A percentile compares a stretch with the other conserved stretches of the same genome.
Conservation (phyloP, 2,113 vertebrate genomes). For the Jacana jacana region DNA sequence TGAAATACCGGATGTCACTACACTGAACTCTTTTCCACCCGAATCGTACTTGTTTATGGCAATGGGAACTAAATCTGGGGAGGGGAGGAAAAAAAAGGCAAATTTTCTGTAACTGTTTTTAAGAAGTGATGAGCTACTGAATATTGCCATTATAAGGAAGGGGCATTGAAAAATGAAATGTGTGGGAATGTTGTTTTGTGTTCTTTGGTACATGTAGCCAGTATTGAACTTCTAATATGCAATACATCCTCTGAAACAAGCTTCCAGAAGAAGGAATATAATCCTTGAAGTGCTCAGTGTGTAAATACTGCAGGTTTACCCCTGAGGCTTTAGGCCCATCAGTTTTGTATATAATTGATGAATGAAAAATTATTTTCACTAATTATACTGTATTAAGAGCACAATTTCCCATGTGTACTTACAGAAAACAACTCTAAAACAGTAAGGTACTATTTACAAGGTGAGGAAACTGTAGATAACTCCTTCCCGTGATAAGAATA, state of each 20-base stretch:
- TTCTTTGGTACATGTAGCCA: constrained; percentile 47
- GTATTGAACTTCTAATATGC: constrained; percentile 45
- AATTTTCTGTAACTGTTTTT: constrained; percentile 49
- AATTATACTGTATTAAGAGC: background rate
- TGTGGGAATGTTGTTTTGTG: background rate
- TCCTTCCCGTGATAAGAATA: background rate
- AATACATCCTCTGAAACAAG: constrained; percentile 68
- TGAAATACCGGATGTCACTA: constrained; percentile 56
- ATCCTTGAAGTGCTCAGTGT: constrained; percentile 28
- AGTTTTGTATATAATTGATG: background rate
- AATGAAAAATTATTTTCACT: constrained; percentile 15
- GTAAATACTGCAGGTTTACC: constrained; percentile 29
- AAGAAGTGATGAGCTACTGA: constrained; percentile 60
- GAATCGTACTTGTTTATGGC: constrained; percentile 24
- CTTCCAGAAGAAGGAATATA: constrained; percentile 47
- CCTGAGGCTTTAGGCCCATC: background rate
- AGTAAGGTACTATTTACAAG: background rate
- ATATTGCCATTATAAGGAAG: constrained; percentile 23
- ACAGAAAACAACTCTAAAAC: background rate
- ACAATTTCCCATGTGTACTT: background rate
- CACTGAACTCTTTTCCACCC: constrained; percentile 39
- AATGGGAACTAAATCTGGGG: constrained; percentile 54
- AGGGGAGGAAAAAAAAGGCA: constrained; percentile 27
- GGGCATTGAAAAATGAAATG: constrained; percentile 47
- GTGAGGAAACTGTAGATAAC: background rate